These are phyloP conservation scores for Raja brachyura DNA, from an alignment of 2,113 vertebrate genomes.

Conservation along the genomic window DNA sequence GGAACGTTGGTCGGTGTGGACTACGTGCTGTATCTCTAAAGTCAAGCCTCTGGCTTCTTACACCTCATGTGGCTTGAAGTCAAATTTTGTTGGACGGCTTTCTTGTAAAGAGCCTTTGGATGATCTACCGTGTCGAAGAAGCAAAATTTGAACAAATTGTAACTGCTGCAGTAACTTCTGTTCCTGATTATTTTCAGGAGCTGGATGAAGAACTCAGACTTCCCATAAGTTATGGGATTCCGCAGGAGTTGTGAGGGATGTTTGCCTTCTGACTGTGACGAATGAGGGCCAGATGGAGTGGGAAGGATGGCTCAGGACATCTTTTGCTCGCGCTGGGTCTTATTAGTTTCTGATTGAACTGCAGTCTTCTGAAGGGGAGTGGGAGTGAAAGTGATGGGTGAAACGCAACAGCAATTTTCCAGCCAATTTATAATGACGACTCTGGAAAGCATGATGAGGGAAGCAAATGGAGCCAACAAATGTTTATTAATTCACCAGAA, in stretches of 20 bases:
- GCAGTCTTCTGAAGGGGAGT: not conserved
- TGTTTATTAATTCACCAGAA: not conserved
- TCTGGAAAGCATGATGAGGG: not conserved
- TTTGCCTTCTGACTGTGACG: not conserved
- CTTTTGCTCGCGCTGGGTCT: not conserved
- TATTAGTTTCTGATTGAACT: not conserved
- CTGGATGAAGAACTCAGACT: not conserved
- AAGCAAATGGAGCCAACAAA: not conserved
- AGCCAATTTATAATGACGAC: not conserved
- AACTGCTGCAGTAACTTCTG: not conserved
- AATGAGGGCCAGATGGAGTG: not conserved
- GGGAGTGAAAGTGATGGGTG: not conserved
- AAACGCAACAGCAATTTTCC: constrained; percentile 10
- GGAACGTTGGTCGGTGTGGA: too few species aligned
- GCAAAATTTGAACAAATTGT: too few species aligned
- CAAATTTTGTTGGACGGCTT: too few species aligned
- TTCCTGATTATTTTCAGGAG: not conserved
- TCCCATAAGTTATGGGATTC: not conserved
- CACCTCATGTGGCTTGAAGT: too few species aligned
- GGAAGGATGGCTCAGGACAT: not conserved
- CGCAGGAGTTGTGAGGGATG: not conserved
- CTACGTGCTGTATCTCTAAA: too few species aligned
- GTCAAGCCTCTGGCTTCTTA: too few species aligned
- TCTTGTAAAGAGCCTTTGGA: too few species aligned
- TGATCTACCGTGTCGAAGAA: too few species aligned